Base-by-base conservation (phyloP, 2,797 vertebrate species). In the Sebastes paucispinis region DNA sequence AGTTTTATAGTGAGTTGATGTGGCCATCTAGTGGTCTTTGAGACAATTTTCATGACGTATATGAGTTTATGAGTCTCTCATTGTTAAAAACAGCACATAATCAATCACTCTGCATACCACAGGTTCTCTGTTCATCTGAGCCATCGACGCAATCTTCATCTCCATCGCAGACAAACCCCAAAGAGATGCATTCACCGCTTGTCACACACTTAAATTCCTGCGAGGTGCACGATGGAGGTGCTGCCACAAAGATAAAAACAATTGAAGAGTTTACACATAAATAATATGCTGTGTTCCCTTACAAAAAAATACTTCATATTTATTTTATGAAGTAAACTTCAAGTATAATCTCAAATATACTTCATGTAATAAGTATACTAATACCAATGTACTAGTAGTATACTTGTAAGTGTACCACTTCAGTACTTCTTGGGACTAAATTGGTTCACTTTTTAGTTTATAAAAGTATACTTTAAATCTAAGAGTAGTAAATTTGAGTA, bases 171-270 rank as follows among this genome's bases (percentile, higher is more conserved):
- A 96, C 94, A 58, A 93, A 95, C 14, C 66, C 91, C 12, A 31
- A 22, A 25, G 91, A 69, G 81, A 96, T 93, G 84, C 95, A 96
- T 86, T 96, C 93, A 0, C 92, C 89, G 1, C 93, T 93, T 4
- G 92, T 94, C 72, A 95, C 85, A 81, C 95, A 96, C 77, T 93
- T 91, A 66, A 96, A 96, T 82, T 96, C 87, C 81, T 94, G 86
- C 5, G 93, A 80, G 66, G 73, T 86, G 81, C 95, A 96, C 0
- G 91, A 54, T 39, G 92, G 83, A 57, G 85, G 73, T 2, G 92
- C 95, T 96, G 87, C 63, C 73, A 82, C 8, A 77, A 63, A 64
- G 12, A 75, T 69, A 27, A 73, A 27, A 70, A 71, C 43, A 69
- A 50, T 5, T 4, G 1, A 55, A 34, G 14, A 71, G 1, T 12